Evolutionary conservation across 2,797 vertebrate species (phyloP).

Genomic region (Thalassophryne amazonica): DNA sequence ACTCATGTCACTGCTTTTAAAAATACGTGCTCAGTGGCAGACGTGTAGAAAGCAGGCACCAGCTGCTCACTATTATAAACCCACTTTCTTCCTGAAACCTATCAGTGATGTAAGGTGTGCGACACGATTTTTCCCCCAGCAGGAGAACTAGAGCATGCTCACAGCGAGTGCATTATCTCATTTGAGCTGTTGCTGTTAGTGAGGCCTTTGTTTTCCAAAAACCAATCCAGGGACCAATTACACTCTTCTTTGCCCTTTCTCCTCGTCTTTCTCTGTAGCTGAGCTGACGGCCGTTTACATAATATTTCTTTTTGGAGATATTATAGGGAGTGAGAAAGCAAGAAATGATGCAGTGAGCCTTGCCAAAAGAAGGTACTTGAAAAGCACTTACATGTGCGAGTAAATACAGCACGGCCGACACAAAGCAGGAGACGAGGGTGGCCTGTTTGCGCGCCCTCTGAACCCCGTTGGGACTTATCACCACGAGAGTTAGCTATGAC

Average conservation of each 20-base stretch:
- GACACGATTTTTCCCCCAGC: conserved; percentile 75
- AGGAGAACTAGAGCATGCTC: conserved; percentile 55
- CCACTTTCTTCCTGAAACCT: conserved; percentile 67
- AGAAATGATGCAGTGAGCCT: conserved; percentile 45
- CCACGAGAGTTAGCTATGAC: conserved; percentile 60
- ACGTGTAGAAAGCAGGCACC: conserved; percentile 46
- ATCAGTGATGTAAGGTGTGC: conserved; percentile 79
- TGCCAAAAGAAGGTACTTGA: conserved; percentile 57
- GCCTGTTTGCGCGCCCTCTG: conserved; percentile 74
- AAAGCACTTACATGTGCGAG: conserved; percentile 60
- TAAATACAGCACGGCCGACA: conserved; percentile 63
- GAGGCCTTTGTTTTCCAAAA: conserved; percentile 38
- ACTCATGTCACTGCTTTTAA: conserved; percentile 18
- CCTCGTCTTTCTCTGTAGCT: conserved; percentile 36
- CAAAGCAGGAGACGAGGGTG: conserved; percentile 62
- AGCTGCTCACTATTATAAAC: conserved; percentile 78
- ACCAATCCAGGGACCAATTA: conserved; percentile 25
- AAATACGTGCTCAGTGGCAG: conserved; percentile 36
- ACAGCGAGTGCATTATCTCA: conserved; percentile 69
- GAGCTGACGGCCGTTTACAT: conserved; percentile 41
- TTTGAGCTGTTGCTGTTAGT: conserved; percentile 57
- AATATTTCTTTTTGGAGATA: conserved; percentile 28
- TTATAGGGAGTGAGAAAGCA: conserved; percentile 22
- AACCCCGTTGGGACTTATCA: conserved; percentile 76
- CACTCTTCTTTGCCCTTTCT: background rate